phyloP scores from a whole-genome alignment of 37 sponge, comb jelly and placozoan genomes.

The Theonella swinhoei region DNA sequence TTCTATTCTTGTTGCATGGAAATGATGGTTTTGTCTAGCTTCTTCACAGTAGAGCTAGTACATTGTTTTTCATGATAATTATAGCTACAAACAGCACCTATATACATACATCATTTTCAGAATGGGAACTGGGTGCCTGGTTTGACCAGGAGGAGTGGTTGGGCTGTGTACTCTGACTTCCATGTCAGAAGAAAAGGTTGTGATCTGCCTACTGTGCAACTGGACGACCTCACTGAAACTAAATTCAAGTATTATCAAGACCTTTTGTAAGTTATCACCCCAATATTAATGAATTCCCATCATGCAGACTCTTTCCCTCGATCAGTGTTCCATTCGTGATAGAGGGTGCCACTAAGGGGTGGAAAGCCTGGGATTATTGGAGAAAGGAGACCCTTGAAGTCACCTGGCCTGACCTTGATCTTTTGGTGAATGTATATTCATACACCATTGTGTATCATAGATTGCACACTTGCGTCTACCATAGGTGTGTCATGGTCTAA shows the following conservation, averaged over 20 bases:
- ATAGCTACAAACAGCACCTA: too few species aligned
- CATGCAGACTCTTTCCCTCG: too few species aligned
- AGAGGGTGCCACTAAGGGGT: neutral
- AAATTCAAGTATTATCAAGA: neutral
- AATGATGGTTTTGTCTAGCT: too few species aligned
- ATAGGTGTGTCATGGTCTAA: too few species aligned
- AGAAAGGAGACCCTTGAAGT: neutral
- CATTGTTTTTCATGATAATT: too few species aligned
- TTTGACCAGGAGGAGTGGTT: neutral
- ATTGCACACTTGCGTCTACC: too few species aligned
- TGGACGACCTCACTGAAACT: neutral
- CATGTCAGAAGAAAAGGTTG: neutral
- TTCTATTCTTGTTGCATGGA: too few species aligned
- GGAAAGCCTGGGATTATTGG: neutral
- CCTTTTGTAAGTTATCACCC: too few species aligned
- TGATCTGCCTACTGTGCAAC: neutral
- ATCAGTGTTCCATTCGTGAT: constrained; percentile 36
- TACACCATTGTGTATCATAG: neutral
- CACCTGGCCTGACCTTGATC: neutral
- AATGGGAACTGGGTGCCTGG: neutral
- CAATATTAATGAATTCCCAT: too few species aligned
- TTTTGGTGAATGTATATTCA: neutral
- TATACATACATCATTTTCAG: neutral
- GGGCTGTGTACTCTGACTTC: neutral
- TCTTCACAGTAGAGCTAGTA: too few species aligned